A percentile compares a stretch with the other conserved stretches of the same genome.
phyloP scores from a whole-genome alignment of 2,113 vertebrate genomes.

The Seriola aureovittata region DNA sequence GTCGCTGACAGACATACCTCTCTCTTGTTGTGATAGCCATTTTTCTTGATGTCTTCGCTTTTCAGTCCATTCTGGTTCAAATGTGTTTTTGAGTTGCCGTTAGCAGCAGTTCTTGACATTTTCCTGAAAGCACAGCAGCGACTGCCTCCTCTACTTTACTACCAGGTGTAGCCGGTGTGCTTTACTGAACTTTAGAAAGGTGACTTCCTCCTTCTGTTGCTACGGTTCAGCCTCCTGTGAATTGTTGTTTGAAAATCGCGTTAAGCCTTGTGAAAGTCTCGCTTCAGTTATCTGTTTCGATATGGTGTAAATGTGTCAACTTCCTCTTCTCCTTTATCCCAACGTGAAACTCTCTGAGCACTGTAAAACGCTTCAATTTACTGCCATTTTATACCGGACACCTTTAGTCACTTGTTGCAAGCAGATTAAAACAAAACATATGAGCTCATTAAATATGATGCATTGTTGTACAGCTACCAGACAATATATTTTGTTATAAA shows the following conservation, averaged over 20 bases:
- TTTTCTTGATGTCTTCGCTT: slow-evolving; percentile 45
- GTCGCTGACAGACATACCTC: slow-evolving; percentile 62
- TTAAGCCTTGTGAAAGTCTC: neutral
- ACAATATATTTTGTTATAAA: neutral
- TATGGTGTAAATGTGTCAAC: neutral
- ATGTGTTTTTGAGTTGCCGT: slow-evolving; percentile 40
- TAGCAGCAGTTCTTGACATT: slow-evolving; percentile 67
- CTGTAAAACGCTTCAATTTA: neutral
- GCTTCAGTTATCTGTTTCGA: neutral
- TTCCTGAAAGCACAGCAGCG: slow-evolving; percentile 7
- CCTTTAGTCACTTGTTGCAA: neutral
- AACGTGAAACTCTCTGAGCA: neutral
- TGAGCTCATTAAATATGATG: neutral
- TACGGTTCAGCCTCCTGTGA: slow-evolving; percentile 44
- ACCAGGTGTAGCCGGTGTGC: slow-evolving; percentile 49
- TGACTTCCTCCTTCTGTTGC: slow-evolving; percentile 77
- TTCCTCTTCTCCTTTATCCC: slow-evolving; percentile 4
- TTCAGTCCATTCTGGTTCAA: slow-evolving; percentile 55
- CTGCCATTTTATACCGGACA: neutral
- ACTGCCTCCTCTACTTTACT: slow-evolving; percentile 13
- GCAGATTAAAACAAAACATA: neutral
- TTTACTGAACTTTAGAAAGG: slow-evolving; percentile 43
- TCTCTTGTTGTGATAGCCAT: slow-evolving; percentile 40
- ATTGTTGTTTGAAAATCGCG: neutral
- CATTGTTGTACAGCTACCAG: neutral